phyloP scores from a whole-genome alignment of 2,888 invertebrate genomes.

The Synanthedon vespiformis region DNA sequence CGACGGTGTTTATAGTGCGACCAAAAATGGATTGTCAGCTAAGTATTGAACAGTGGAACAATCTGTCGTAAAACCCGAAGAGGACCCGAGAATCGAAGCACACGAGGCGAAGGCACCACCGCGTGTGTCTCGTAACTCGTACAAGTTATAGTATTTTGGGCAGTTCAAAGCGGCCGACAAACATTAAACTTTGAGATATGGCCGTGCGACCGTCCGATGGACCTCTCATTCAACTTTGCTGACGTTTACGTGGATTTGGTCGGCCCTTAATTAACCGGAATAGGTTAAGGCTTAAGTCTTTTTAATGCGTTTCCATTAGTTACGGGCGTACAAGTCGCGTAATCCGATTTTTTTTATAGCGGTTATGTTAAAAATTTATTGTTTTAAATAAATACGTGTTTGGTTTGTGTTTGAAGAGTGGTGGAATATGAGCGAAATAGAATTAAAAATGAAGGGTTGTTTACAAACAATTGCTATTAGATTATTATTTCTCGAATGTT shows the following conservation, averaged over 20 bases:
- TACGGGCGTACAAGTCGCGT: background rate
- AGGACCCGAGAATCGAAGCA: constrained; percentile 23
- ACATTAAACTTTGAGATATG: constrained; percentile 62
- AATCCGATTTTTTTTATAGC: background rate
- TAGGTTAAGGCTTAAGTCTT: background rate
- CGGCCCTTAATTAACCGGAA: background rate
- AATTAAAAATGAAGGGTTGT: no score
- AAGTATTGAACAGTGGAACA: constrained; percentile 7
- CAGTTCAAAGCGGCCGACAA: constrained; percentile 62
- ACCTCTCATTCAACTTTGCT: constrained; percentile 8
- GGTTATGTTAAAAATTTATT: no score
- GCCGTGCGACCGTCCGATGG: constrained; percentile 42
- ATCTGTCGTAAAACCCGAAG: constrained; percentile 36
- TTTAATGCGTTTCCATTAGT: background rate
- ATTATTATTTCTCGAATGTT: no score
- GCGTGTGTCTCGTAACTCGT: constrained; percentile 51
- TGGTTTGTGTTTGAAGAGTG: no score
- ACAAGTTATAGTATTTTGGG: constrained; percentile 63
- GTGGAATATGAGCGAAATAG: no score
- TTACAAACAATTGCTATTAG: no score
- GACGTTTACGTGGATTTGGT: background rate
- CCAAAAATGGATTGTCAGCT: background rate
- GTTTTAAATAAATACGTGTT: no score
- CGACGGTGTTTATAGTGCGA: no score
- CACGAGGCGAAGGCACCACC: constrained; percentile 30